Evolutionary conservation across 2,113 vertebrate genomes (phyloP).

Genomic region (Odobenus rosmarus): DNA sequence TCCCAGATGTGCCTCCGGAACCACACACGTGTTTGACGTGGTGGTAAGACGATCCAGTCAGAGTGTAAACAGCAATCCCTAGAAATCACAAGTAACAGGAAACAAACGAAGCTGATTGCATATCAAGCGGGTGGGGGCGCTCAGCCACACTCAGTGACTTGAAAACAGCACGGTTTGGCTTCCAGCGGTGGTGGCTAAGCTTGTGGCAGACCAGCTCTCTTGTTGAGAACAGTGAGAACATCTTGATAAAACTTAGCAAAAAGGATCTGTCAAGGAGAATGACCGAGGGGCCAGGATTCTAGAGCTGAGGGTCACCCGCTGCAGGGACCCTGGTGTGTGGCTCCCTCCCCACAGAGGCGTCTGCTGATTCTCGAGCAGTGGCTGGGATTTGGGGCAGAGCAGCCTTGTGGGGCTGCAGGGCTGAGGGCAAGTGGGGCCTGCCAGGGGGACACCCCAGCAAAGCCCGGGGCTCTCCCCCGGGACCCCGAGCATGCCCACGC

Average conservation of each 20-base stretch:
- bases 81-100: background rate
- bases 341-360: rapidly evolving
- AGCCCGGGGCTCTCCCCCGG: background rate
- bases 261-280: background rate
- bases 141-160: background rate
- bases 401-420: background rate
- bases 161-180: rapidly evolving
- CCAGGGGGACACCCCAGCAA: background rate
- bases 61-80: background rate
- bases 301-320: background rate
- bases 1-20: rapidly evolving
- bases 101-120: background rate
- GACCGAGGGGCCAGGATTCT: background rate
- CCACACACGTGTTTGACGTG: rapidly evolving
- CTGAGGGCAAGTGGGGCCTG: background rate
- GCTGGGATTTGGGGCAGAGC: background rate
- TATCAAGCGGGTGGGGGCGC: rapidly evolving
- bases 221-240: background rate
- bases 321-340: rapidly evolving
- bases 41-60: rapidly evolving
- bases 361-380: background rate
- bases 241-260: background rate
- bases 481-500: background rate
- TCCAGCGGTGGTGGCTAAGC: no score
- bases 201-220: no score